Conservation (phyloP, 1,140 invertebrate genomes). For the Tribolium castaneum region DNA sequence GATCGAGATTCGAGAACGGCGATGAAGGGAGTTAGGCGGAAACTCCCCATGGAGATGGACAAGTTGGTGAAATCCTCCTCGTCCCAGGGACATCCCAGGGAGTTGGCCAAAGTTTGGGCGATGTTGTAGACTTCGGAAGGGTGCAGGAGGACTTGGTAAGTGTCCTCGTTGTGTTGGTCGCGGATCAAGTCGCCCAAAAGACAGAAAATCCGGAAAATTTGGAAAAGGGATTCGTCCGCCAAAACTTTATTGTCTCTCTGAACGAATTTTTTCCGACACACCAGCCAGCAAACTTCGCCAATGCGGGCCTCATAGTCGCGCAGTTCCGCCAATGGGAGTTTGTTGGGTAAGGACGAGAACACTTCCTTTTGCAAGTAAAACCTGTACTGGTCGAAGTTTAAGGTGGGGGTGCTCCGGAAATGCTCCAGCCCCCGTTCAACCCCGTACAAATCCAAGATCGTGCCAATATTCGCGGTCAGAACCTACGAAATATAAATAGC, state of each 20-base stretch:
- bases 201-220: constrained; percentile 83
- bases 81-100: constrained; percentile 76
- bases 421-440: constrained; percentile 83
- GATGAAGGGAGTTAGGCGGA: constrained; percentile 75
- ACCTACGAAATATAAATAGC: constrained; percentile 64
- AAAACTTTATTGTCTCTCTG: constrained; percentile 70
- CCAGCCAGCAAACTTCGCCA: constrained; percentile 79
- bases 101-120: constrained; percentile 73
- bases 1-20: constrained; percentile 80
- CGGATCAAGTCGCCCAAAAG: constrained; percentile 76
- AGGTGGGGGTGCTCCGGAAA: constrained; percentile 72
- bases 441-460: constrained; percentile 72
- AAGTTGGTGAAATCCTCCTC: constrained; percentile 74
- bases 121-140: constrained; percentile 74
- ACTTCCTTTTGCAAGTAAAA: constrained; percentile 81
- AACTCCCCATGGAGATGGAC: constrained; percentile 71
- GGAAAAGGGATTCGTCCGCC: constrained; percentile 74
- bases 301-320: constrained; percentile 71
- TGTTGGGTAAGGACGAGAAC: constrained; percentile 71
- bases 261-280: constrained; percentile 75
- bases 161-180: constrained; percentile 56
- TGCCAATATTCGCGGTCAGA: constrained; percentile 71
- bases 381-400: constrained; percentile 80
- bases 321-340: constrained; percentile 67
- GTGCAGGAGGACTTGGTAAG: constrained; percentile 72